Evolutionary conservation across 1,140 invertebrate genomes (phyloP), one percentile per base, ranked within the genome.

Genomic region (Saccostrea glomerata): DNA sequence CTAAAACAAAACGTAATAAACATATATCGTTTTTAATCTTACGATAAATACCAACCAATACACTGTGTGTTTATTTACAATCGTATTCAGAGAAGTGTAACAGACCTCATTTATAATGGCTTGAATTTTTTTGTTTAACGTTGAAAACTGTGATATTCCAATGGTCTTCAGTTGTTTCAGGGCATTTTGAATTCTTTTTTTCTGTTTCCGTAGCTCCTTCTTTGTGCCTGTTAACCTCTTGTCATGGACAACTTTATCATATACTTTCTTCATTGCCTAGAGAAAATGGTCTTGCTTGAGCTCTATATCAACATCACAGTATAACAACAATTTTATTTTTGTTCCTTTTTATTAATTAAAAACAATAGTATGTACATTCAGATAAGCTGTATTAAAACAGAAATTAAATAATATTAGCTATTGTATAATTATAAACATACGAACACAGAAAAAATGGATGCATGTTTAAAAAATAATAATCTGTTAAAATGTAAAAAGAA

Each of bases 211-310:
- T 36, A 77, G 11, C 25, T 77, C 25, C 15, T 13, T 77, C 15
- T 63, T 63, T 63, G 25, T 36, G 30, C 25, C 70, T 25, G 70
- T 17, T 15, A 30, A 77, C 5, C 5, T 17, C n/a, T 70, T 40
- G 47, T 84, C 82, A 23, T 4, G 17, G 56, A 13, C 56, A 15
- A 54, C 63, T 17, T 54, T 83, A 40, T 60, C 9, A 36, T 13
- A n/a, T 82, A 25, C 82, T 47, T 85, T 55, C 58, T 85, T 73
- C 58, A 54, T 15, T 82, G 20, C 82, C 83, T 88, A 17, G 58
- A 20, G 15, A 47, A 47, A 47, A 47, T 6, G 47, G 9, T 47
- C 47, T 47, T 47, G 47, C 47, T 47, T 47, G 47, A 47, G 47
- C 5, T 47, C 47, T 47, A 9, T 47, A 47, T 47, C 1, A 47